Base-by-base conservation (phyloP, 2,797 vertebrate species). In the Amphiprion clarkii region DNA sequence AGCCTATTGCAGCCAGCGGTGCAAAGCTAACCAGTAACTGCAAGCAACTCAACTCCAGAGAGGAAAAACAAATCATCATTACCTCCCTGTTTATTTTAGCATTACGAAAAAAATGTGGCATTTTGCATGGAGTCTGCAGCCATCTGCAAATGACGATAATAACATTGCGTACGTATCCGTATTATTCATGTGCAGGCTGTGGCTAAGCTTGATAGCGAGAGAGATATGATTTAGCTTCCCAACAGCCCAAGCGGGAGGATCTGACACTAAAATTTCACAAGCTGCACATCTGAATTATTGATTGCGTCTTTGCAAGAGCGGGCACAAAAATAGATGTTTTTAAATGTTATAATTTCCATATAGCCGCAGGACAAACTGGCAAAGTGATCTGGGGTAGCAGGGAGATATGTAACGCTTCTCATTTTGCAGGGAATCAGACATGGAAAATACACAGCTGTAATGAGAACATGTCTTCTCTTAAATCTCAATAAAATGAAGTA, bases 241-340 rank as follows among this genome's bases (percentile, higher is more conserved):
- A 67, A 48, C 52, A 82, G 79, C 76, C 69, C 79, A 76, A 90
- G 85, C 58, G n/a, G 56, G 53, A 83, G 62, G 74, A 87, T 85
- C 64, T 74, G 65, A 79, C 71, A 76, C 66, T 72, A 78, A 84
- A 85, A 81, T 68, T 80, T 79, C 73, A 81, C 76, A 83, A 78
- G 78, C 79, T 84, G 84, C 77, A 76, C 62, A 76, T 90, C 84
- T 93, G 81, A 93, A 92, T 91, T 90, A 91, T 91, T 90, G 83
- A 93, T 89, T 80, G 70, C 25, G 17, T 81, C 82, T 78, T 87
- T 84, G 78, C 79, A 77, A 60, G 72, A 81, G 70, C 68, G 63
- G 67, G 80, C 62, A 76, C 76, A 83, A 82, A 92, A 87, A 88
- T 81, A 89, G 78, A 88, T 84, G 74, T 85, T 90, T 88, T 87